Conservation (phyloP, 2,797 vertebrate species). For the Cynopterus sphinx region DNA sequence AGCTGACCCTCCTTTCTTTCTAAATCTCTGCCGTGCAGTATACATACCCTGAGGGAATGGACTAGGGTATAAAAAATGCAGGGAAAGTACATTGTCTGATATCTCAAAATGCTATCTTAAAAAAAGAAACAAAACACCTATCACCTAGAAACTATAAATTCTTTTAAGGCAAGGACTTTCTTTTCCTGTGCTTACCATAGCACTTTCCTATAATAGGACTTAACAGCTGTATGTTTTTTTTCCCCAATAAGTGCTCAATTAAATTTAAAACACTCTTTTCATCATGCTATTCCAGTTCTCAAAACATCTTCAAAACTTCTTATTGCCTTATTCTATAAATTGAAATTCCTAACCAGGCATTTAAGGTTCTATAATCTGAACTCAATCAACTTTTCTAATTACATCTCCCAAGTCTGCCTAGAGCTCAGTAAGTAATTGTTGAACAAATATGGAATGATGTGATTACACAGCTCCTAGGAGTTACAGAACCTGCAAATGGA, state of each 20-base stretch:
- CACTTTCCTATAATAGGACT: background rate
- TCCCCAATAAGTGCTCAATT: background rate
- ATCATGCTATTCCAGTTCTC: background rate
- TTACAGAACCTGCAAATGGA: background rate
- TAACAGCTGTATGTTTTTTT: slow-evolving; percentile 27
- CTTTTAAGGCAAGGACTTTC: background rate
- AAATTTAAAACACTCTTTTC: slow-evolving; percentile 37
- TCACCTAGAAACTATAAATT: background rate
- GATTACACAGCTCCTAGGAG: background rate
- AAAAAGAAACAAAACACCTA: slow-evolving; percentile 37
- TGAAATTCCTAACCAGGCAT: slow-evolving; percentile 21
- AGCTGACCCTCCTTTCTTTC: background rate
- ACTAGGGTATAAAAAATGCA: background rate
- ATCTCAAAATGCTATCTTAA: slow-evolving; percentile 14
- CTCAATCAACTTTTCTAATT: slow-evolving; percentile 10
- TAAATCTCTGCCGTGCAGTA: background rate
- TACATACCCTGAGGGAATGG: background rate
- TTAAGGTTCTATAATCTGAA: slow-evolving; percentile 31
- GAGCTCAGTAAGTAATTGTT: slow-evolving; percentile 15
- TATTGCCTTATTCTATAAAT: slow-evolving; percentile 27
- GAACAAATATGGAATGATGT: background rate
- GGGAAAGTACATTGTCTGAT: background rate
- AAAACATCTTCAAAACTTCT: slow-evolving; percentile 13
- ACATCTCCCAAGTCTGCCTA: background rate
- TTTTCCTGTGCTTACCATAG: background rate